Percentiles rank a stretch among this genome's conserved stretches.
Conservation (phyloP, 2,113 vertebrate species). For the Hyaena hyaena region DNA sequence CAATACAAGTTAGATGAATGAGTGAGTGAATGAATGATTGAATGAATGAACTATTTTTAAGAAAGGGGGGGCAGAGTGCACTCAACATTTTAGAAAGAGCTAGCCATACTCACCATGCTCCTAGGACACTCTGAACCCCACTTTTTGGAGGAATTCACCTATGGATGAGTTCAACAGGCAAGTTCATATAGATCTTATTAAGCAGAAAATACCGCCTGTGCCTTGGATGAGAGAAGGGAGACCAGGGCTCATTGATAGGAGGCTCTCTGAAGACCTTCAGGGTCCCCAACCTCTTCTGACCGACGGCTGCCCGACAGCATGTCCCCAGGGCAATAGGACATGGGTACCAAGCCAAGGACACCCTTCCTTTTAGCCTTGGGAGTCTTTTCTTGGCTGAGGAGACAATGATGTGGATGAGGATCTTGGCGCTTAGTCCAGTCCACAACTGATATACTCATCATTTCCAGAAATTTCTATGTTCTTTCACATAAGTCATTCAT, state of each 20-base stretch:
- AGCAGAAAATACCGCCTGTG: background rate
- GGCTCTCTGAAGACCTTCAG: background rate
- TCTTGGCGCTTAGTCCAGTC: background rate
- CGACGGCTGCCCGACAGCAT: background rate
- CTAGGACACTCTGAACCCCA: background rate
- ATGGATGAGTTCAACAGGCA: background rate
- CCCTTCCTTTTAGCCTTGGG: background rate
- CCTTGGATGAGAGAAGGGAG: background rate
- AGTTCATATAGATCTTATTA: background rate
- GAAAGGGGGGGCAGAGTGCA: background rate
- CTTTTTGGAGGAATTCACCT: background rate
- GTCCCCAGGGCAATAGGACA: background rate
- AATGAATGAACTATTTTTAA: background rate
- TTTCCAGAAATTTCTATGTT: background rate
- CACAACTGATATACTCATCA: background rate
- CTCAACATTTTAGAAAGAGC: background rate
- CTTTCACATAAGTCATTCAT: background rate
- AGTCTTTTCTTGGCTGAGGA: background rate
- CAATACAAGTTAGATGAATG: background rate
- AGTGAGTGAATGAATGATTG: background rate
- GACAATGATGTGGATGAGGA: accelerated
- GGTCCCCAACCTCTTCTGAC: background rate
- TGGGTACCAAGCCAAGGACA: background rate
- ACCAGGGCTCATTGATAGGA: background rate
- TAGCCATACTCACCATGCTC: background rate